Evolutionary conservation across 2,113 vertebrate species (phyloP).

Genomic region (Psephotus haematonotus): DNA sequence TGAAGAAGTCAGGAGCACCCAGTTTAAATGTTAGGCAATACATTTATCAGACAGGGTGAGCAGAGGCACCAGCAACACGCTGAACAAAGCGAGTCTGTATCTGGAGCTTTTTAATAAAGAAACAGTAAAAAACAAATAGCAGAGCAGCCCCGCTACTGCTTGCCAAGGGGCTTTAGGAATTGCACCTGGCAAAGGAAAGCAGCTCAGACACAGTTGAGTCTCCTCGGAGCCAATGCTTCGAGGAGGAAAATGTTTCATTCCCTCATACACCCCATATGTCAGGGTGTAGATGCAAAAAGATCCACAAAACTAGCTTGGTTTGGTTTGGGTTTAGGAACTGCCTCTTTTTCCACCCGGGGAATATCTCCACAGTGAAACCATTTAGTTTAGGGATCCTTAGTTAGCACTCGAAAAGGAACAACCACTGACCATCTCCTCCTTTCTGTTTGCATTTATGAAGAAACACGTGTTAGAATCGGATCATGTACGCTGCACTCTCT

Average conservation of each 20-base stretch:
- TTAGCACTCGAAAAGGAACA: not conserved
- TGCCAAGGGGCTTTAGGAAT: slow-evolving; percentile 33
- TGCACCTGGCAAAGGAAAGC: slow-evolving; percentile 35
- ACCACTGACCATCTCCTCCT: not conserved
- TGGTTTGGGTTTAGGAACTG: not conserved
- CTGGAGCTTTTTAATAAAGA: slow-evolving; percentile 32
- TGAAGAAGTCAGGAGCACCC: not conserved
- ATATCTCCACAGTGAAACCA: not conserved
- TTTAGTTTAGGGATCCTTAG: not conserved
- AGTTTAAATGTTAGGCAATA: rapidly evolving
- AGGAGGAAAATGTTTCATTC: not conserved
- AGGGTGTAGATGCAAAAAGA: not conserved
- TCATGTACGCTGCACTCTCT: not conserved
- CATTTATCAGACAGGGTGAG: not conserved
- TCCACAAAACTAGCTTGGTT: not conserved
- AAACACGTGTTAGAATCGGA: not conserved
- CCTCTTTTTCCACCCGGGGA: not conserved
- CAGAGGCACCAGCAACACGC: not conserved
- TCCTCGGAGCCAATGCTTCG: not conserved
- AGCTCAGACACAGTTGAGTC: not conserved
- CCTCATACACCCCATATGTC: not conserved
- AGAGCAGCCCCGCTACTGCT: not conserved
- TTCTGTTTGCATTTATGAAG: not conserved
- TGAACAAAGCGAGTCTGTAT: not conserved
- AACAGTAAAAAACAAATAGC: not conserved